Evolutionary conservation across 2,888 invertebrate genomes (phyloP).

Genomic region (Strigamia transsilvanica): DNA sequence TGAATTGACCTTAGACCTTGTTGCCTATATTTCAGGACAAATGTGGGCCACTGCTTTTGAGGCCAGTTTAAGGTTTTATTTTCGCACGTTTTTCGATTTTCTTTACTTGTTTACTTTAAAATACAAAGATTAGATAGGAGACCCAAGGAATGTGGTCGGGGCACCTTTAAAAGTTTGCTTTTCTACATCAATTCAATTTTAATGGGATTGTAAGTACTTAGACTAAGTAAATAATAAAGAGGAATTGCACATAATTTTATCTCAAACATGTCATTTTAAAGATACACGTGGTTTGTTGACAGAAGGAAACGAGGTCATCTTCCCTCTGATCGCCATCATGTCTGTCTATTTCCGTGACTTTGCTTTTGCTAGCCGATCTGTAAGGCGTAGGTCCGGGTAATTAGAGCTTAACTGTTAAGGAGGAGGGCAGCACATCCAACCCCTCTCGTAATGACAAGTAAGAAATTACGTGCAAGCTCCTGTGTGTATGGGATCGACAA

Average conservation of each 20-base stretch:
- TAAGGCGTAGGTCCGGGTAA: conserved; percentile 31
- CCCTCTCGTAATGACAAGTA: conserved; percentile 43
- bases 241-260: conserved; percentile 39
- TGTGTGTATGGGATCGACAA: conserved; percentile 13
- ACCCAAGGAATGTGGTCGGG: conserved; percentile 2
- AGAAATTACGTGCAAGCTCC: conserved; percentile 38
- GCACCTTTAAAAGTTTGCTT: neutral
- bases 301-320: conserved; percentile 44
- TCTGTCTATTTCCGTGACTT: conserved; percentile 49
- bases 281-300: conserved; percentile 17
- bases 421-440: conserved; percentile 37
- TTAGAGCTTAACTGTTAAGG: conserved; percentile 46
- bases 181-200: neutral
- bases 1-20: conserved; percentile 37
- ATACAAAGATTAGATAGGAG: conserved; percentile 13
- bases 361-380: conserved; percentile 20
- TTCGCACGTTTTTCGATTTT: conserved; percentile 31
- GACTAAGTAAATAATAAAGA: conserved; percentile 39
- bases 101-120: conserved; percentile 14
- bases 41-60: conserved; percentile 39
- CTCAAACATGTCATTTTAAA: conserved; percentile 26
- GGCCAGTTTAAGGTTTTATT: conserved; percentile 32
- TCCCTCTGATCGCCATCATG: conserved; percentile 43
- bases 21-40: conserved; percentile 48
- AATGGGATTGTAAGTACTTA: conserved; percentile 26